Conservation (phyloP, 2,113 vertebrate genomes). For the Dunckerocampus dactyliophorus region DNA sequence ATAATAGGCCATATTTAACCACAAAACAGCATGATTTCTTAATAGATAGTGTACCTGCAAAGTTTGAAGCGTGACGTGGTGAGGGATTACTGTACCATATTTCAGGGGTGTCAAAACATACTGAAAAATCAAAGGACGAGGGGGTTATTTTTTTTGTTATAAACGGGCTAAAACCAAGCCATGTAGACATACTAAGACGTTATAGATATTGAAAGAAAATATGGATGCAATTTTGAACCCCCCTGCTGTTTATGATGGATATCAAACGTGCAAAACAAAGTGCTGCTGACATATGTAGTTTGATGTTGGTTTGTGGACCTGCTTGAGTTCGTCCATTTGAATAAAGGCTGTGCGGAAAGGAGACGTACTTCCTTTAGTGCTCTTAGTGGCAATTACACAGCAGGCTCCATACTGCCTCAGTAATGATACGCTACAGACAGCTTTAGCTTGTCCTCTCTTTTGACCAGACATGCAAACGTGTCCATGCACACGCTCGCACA, state of each 20-base stretch:
- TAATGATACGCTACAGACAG: conserved; percentile 56
- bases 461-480: conserved; percentile 22
- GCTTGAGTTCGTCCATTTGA: conserved; percentile 40
- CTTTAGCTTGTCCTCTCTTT: conserved; percentile 27
- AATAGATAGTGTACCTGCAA: too few relatives aligned
- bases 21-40: too few relatives aligned
- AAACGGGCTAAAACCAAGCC: neutral
- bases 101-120: too few relatives aligned
- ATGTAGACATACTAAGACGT: neutral
- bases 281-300: neutral
- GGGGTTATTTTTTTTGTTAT: too few relatives aligned
- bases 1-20: too few relatives aligned
- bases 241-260: neutral
- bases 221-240: too few relatives aligned
- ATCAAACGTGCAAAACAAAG: neutral
- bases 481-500: conserved; percentile 1
- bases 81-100: too few relatives aligned
- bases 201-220: too few relatives aligned
- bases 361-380: conserved; percentile 52
- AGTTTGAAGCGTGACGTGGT: too few relatives aligned
- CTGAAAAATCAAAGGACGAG: too few relatives aligned
- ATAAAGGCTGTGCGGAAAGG: conserved; percentile 49
- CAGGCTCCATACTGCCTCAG: conserved; percentile 45
- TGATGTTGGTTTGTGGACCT: conserved; percentile 1
- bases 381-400: conserved; percentile 61